phyloP scores from a whole-genome alignment of 2,797 vertebrate species.

The Paramormyrops hopkinsi region DNA sequence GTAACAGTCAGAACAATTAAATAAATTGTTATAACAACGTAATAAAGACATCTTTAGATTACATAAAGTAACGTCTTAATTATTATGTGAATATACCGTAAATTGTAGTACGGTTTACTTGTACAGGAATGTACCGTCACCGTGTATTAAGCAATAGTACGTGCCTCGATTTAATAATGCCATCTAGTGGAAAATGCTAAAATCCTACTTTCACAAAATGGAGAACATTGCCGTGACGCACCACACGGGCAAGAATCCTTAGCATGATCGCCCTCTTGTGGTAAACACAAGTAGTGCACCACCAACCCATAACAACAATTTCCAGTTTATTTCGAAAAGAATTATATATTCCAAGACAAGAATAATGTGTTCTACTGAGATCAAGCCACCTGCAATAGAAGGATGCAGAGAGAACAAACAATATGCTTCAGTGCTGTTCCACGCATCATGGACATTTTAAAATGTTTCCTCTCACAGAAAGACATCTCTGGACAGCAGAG shows the following conservation, averaged over 20 bases:
- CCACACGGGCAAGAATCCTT: not conserved
- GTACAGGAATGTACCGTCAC: not conserved
- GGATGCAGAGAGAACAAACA: not conserved
- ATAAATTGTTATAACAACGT: not conserved
- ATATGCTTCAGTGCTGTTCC: not conserved
- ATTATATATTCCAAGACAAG: not conserved
- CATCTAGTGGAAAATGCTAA: constrained; percentile 1
- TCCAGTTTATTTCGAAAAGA: not conserved
- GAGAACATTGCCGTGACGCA: not conserved
- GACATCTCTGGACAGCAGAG: not conserved
- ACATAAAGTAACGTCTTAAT: not conserved
- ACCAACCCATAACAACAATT: not conserved
- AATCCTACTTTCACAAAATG: not conserved
- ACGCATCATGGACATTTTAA: not conserved
- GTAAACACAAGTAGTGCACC: not conserved
- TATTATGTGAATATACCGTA: not conserved
- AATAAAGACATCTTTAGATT: not conserved
- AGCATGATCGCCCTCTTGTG: not conserved
- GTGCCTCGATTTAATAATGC: not conserved
- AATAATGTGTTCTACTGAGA: not conserved
- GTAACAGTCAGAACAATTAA: not conserved
- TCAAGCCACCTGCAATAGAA: not conserved
- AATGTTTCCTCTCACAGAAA: not conserved
- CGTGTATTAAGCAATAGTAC: not conserved
- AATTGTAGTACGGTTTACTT: not conserved